Conservation (phyloP, 2,888 invertebrate species). For the Holacanthella duospinosa region DNA sequence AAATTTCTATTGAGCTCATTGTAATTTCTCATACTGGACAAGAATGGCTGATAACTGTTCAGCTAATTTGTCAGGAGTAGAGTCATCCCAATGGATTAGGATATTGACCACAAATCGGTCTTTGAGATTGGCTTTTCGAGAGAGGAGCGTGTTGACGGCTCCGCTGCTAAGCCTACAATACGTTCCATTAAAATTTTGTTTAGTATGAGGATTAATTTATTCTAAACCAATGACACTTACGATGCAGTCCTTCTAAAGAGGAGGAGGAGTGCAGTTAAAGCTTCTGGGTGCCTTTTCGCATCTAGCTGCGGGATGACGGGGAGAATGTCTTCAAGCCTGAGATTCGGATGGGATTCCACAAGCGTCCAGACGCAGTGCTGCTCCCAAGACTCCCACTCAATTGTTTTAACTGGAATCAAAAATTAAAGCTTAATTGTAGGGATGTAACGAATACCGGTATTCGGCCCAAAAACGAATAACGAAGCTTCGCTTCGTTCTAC, state of each 20-base stretch:
- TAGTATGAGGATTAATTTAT: background rate
- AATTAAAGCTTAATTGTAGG: background rate
- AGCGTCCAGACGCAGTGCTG: slow-evolving; percentile 97
- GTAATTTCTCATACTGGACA: slow-evolving; percentile 24
- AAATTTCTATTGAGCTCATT: background rate
- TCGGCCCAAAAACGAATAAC: no score
- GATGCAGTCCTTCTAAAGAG: slow-evolving; percentile 75
- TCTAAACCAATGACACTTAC: background rate
- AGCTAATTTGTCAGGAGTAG: slow-evolving; percentile 67
- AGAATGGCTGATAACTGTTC: slow-evolving; percentile 44
- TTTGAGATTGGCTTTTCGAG: slow-evolving; percentile 57
- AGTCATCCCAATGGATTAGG: slow-evolving; percentile 87
- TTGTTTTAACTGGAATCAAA: slow-evolving; percentile 46
- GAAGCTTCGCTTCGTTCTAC: no score
- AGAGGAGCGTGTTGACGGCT: slow-evolving; percentile 70
- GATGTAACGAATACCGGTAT: no score
- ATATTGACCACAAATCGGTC: slow-evolving; percentile 86
- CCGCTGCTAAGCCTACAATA: slow-evolving; percentile 64
- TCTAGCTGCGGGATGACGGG: slow-evolving; percentile 70
- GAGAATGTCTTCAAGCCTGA: slow-evolving; percentile 60
- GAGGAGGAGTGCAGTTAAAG: slow-evolving; percentile 75
- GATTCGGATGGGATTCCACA: slow-evolving; percentile 72
- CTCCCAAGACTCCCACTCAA: slow-evolving; percentile 94
- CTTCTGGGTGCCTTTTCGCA: slow-evolving; percentile 79
- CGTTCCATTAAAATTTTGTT: slow-evolving; percentile 23